phyloP scores from a whole-genome alignment of 1,140 invertebrate species.

The Phortica variegata region DNA sequence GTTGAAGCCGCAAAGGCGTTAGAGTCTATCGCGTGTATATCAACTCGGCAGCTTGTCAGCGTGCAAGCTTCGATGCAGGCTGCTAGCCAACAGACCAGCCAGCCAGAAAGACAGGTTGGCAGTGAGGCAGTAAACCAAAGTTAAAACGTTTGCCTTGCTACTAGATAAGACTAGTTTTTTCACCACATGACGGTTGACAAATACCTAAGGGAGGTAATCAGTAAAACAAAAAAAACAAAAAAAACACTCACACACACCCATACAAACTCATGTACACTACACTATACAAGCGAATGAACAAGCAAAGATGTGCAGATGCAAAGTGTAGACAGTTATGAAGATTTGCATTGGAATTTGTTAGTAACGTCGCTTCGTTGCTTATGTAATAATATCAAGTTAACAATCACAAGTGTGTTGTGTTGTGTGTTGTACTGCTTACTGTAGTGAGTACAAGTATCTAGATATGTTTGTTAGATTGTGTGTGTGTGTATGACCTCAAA shows the following conservation, averaged over 20 bases:
- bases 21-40: slow-evolving; percentile 2
- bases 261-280: slow-evolving; percentile 13
- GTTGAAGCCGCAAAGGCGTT: slow-evolving; percentile 1
- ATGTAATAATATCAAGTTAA: no score
- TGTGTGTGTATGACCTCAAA: no score
- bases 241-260: no score
- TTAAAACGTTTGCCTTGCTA: slow-evolving; percentile 27
- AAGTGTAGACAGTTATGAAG: slow-evolving; percentile 38
- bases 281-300: slow-evolving; percentile 1
- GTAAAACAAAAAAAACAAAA: no score
- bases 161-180: slow-evolving; percentile 39
- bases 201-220: slow-evolving; percentile 36
- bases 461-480: no score
- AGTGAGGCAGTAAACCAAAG: no score
- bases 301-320: slow-evolving; percentile 16
- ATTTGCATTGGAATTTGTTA: slow-evolving; percentile 30
- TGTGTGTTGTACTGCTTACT: no score
- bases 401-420: no score
- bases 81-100: slow-evolving; percentile 19
- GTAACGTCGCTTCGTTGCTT: no score
- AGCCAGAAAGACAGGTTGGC: no score
- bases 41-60: background rate
- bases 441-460: no score
- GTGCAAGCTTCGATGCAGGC: background rate
- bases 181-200: slow-evolving; percentile 35